A percentile compares a stretch with the other conserved stretches of the same genome.
Evolutionary conservation across 2,113 vertebrate genomes (phyloP).

Genomic region (Lagopus muta): DNA sequence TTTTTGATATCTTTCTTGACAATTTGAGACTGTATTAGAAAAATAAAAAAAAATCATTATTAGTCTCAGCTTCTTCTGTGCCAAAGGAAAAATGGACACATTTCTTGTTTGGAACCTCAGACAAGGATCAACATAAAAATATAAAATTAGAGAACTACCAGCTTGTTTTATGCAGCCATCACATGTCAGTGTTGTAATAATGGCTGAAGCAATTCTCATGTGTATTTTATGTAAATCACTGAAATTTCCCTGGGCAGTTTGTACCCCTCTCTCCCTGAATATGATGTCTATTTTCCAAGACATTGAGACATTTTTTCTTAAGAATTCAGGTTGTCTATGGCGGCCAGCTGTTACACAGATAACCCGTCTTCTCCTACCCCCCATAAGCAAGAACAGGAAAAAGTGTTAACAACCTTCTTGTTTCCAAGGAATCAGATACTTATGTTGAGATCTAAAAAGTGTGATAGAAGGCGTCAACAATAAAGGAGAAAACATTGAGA

Average conservation of each 20-base stretch:
- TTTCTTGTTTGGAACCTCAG: not conserved
- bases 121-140: not conserved
- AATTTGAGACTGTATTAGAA: not conserved
- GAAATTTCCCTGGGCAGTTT: not conserved
- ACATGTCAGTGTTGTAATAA: not conserved
- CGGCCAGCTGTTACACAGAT: not conserved
- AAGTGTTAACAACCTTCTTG: not conserved
- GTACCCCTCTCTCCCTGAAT: not conserved
- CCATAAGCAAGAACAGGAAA: not conserved
- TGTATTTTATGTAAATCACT: not conserved
- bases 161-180: not conserved
- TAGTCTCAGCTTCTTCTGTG: not conserved
- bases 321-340: not conserved
- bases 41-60: not conserved
- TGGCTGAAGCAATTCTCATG: not conserved
- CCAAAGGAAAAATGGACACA: not conserved
- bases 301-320: not conserved
- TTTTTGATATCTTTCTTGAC: conserved; percentile 6
- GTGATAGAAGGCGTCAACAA: not conserved
- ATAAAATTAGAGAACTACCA: not conserved
- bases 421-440: not conserved
- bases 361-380: not conserved
- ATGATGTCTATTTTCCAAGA: not conserved
- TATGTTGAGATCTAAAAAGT: not conserved
- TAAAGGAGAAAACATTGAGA: not conserved